phyloP scores from a whole-genome alignment of 2,797 vertebrate species.

The Staurois parvus region DNA sequence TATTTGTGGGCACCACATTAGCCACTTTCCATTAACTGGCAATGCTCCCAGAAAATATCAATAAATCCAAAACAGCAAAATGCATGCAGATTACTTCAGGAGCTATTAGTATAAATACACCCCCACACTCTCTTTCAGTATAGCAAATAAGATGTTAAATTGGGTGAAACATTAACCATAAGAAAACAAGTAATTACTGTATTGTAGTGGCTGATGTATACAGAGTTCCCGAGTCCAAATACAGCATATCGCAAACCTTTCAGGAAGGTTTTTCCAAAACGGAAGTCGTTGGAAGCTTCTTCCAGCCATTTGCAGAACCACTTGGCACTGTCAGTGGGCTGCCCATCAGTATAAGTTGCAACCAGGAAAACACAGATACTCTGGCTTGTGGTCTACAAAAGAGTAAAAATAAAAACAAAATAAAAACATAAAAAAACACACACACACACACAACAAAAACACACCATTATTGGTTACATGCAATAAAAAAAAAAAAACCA shows the following conservation, averaged over 20 bases:
- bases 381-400: constrained; percentile 78
- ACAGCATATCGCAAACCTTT: constrained; percentile 89
- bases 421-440: neutral
- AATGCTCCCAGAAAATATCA: no score
- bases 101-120: no score
- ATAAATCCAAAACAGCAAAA: no score
- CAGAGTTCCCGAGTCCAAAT: constrained; percentile 91
- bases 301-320: constrained; percentile 97
- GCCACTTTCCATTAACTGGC: no score
- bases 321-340: constrained; percentile 81
- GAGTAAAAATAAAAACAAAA: neutral
- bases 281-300: constrained; percentile 89
- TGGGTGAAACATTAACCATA: neutral
- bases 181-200: constrained; percentile 75
- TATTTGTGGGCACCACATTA: no score
- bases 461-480: no score
- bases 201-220: constrained; percentile 87
- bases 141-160: no score
- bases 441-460: no score
- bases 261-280: constrained; percentile 87
- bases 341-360: constrained; percentile 89
- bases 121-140: no score
- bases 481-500: no score
- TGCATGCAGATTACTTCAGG: no score
- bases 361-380: constrained; percentile 89